Base-by-base conservation (phyloP, 1,140 invertebrate genomes). In the Bemisia tabaci region DNA sequence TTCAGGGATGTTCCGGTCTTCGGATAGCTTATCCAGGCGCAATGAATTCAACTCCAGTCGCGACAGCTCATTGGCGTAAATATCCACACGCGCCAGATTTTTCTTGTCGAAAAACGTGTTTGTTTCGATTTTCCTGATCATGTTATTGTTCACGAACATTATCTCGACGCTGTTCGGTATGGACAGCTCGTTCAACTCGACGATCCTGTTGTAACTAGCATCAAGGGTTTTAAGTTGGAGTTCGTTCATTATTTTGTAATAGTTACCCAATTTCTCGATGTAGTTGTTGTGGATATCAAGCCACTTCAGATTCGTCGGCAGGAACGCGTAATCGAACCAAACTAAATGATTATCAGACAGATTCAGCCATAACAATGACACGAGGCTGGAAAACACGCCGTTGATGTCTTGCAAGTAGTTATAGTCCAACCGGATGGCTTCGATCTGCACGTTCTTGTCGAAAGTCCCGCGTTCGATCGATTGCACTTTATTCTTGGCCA, bases 291-390 rank as follows among this genome's bases (percentile, higher is more conserved):
- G 90, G 71, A 94, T 87, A 75, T 94, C 91, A 72, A 94, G 79
- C 90, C 91, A 94, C 77, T 94, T 92, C 60, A 94, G 79, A 75
- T 91, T 91, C 60, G 83, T 85, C 12, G 91, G 91, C 68, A 94
- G 86, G 75, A 92, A 90, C 21, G 90, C 90, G 75, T 92, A 94
- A 75, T 94, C 91, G 74, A 94, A 94, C 89, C 90, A 91, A 60
- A 91, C 85, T 73, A 95, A 79, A 80, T 91, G 89, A 81, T 95
- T 94, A 77, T 92, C 88, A 0, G 90, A 92, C n/a, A 94, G 80
- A 77, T 95, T 94, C 48, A 95, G 78, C 85, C 92, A 88, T 71
- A 93, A 77, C 26, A 95, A 80, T 68, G 86, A 89, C 0, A 87
- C 82, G 11, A 94, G 78, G 17, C 87, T 87, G 25, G 87, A 84